Evolutionary conservation across 1,140 invertebrate species (phyloP).

Genomic region (Cecropterus lyciades): DNA sequence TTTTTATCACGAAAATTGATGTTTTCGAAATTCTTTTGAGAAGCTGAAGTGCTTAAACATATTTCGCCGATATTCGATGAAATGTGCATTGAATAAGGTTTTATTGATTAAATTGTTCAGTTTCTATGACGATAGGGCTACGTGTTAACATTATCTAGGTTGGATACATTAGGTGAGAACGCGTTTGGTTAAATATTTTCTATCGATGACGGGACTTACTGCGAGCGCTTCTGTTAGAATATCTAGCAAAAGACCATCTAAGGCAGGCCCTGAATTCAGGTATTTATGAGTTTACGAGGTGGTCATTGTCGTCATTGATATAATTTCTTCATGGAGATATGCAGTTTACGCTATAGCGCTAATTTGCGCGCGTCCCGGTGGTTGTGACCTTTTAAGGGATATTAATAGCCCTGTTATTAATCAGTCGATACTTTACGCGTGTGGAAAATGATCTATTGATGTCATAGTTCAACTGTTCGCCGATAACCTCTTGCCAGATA

Average conservation of each 20-base stretch:
- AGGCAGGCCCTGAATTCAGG: constrained; percentile 45
- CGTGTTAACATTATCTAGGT: constrained; percentile 5
- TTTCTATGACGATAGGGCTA: constrained; percentile 69
- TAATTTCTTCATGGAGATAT: background rate
- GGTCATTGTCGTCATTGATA: background rate
- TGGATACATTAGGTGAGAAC: constrained; percentile 13
- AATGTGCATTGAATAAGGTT: constrained; percentile 54
- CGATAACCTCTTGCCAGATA: constrained; percentile 31
- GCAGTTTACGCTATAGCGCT: constrained; percentile 23
- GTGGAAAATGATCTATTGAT: constrained; percentile 55
- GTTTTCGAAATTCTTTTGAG: constrained; percentile 37
- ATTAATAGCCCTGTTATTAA: constrained; percentile 74
- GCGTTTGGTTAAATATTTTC: constrained; percentile 25
- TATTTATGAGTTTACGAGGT: constrained; percentile 35
- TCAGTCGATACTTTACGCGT: constrained; percentile 64
- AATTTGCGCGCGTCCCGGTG: constrained; percentile 51
- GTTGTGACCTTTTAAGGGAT: constrained; percentile 71
- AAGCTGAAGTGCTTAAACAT: constrained; percentile 29
- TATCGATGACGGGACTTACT: constrained; percentile 79
- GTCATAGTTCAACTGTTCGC: constrained; percentile 36
- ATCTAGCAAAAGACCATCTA: constrained; percentile 58
- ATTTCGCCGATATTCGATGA: constrained; percentile 41
- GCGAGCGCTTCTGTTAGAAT: constrained; percentile 78
- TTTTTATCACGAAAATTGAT: constrained; percentile 43
- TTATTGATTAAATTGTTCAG: constrained; percentile 73